Evolutionary conservation across 2,888 invertebrate genomes (phyloP), one percentile per base, ranked within the genome.

Genomic region (Campoletis raptor): DNA sequence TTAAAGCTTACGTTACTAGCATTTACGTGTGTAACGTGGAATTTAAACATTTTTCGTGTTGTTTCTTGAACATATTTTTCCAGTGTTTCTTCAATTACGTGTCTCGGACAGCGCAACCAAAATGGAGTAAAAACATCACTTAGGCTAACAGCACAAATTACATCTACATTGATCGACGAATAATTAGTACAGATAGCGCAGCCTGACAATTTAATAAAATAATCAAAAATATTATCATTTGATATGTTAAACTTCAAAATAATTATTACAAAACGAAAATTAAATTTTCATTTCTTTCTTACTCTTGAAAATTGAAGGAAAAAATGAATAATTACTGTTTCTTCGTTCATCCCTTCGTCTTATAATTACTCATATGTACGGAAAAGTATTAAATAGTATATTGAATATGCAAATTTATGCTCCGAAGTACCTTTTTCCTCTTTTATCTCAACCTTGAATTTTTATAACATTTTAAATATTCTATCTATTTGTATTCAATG

Each of bases 371-470:
- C 67, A 67, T 57, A 66, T 69, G 78, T 80, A 70, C 76, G 57
- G 72, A 79, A 83, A 77, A 70, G 81, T 87, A 84, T 74, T 74
- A 81, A 81, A 87, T 79, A 67, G 74, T 74, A 81, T 66, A 77
- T 83, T 66, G 45, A 72, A 72, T 76, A 80, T 61, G 64, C 70
- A 76, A 45, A 64, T 37, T 73, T 45, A 72, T 57, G 64, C 36
- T 21, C 67, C 52, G 70, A 61, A 70, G 42, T 69, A 67, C 30
- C 36, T 45, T 40, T 64, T 64, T 21, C 48, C 52, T 69, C 42
- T 76, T 54, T 76, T 24, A 54, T 54, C 48, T 37, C 70, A 48
- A 61, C 30, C 5, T 81, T 67, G 40, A 72, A 64, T 83, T 83
- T 37, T 67, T 40, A 79, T 66, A 82, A 67, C 78, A 78, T 86